Evolutionary conservation across 1,140 invertebrate genomes (phyloP).

Genomic region (Melitaea cinxia): DNA sequence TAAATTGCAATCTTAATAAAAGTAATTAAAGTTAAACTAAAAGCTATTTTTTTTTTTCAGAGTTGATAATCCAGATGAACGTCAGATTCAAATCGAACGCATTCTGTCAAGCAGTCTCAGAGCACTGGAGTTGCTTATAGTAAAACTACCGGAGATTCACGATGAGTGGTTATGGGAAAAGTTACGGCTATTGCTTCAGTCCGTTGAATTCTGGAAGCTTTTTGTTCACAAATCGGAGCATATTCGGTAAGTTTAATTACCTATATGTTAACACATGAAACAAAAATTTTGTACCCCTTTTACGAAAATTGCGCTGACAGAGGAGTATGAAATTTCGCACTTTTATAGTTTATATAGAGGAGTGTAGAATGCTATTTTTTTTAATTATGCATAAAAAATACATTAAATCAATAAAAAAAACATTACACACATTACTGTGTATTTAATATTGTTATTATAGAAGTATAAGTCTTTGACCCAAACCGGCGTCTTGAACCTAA

Average conservation of each 20-base stretch:
- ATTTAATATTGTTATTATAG: too few relatives aligned
- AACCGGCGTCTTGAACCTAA: too few relatives aligned
- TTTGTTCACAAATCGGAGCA: conserved; percentile 23
- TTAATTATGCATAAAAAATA: too few relatives aligned
- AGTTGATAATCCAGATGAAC: conserved; percentile 49
- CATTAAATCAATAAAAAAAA: too few relatives aligned
- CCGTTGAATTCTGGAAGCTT: conserved; percentile 48
- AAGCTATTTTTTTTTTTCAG: background rate
- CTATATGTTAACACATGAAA: background rate
- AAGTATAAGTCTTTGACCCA: too few relatives aligned
- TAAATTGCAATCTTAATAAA: background rate
- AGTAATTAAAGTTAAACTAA: too few relatives aligned
- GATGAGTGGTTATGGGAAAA: conserved; percentile 48
- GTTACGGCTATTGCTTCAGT: conserved; percentile 40
- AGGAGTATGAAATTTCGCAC: too few relatives aligned
- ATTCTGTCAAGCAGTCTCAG: conserved; percentile 45
- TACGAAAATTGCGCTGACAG: too few relatives aligned
- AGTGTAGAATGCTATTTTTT: too few relatives aligned
- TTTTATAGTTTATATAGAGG: too few relatives aligned
- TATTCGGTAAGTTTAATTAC: conserved; percentile 34
- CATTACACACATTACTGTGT: too few relatives aligned
- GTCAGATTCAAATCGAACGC: conserved; percentile 30
- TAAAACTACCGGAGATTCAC: conserved; percentile 38
- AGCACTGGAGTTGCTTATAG: conserved; percentile 40
- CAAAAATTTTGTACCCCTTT: too few relatives aligned